Percentiles rank a stretch among this genome's conserved stretches.
These are phyloP conservation scores for Silurus asotus DNA, from an alignment of 2,113 vertebrate genomes.

Conservation along the genomic window DNA sequence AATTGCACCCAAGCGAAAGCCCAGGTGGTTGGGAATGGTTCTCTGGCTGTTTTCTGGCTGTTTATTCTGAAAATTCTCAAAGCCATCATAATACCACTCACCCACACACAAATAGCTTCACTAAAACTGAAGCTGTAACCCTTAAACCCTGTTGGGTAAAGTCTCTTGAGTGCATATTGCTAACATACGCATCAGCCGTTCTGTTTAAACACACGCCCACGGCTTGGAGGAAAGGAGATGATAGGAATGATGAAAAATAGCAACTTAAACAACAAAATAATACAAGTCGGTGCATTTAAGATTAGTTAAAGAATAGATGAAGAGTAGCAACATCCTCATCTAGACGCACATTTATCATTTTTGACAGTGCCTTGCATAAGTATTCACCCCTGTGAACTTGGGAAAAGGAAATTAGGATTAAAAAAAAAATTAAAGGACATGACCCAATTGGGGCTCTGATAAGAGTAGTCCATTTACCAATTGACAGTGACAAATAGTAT, in stretches of 20 bases:
- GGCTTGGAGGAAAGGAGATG: neutral
- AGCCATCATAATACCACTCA: neutral
- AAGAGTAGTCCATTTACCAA: neutral
- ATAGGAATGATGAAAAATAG: neutral
- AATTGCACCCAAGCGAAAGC: neutral
- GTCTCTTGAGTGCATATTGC: neutral
- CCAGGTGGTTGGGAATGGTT: neutral
- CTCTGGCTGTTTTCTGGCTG: neutral
- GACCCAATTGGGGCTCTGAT: neutral
- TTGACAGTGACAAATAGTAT: neutral
- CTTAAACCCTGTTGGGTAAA: neutral
- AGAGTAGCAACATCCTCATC: neutral
- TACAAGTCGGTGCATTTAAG: neutral
- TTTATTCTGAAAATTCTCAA: slow-evolving; percentile 7
- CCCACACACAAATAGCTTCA: slow-evolving; percentile 8
- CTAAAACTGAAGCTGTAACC: neutral
- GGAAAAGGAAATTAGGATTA: too few relatives aligned
- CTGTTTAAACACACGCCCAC: neutral
- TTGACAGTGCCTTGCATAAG: neutral
- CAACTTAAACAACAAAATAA: neutral
- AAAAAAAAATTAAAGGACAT: neutral
- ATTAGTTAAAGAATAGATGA: neutral
- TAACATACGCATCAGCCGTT: neutral
- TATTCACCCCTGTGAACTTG: neutral
- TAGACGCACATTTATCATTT: neutral